A percentile compares a stretch with the other conserved stretches of the same genome.
Conservation (phyloP, 2,113 vertebrate species). For the Octodon degus region DNA sequence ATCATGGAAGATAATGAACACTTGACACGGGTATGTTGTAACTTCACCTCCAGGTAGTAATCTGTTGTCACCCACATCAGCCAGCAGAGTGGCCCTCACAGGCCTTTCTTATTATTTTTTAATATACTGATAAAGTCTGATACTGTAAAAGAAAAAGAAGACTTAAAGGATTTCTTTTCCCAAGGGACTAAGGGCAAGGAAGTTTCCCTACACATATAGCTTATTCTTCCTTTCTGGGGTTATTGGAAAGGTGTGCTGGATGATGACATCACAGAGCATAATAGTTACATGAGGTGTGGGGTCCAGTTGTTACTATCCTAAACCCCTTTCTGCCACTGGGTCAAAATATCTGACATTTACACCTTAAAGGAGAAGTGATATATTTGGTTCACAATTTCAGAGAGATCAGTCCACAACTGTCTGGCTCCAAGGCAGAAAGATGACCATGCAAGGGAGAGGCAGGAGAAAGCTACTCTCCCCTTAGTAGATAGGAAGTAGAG, state of each 20-base stretch:
- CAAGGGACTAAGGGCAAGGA: conserved; percentile 44
- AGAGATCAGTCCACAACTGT: neutral
- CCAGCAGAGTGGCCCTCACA: conserved; percentile 88
- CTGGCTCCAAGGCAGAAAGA: neutral
- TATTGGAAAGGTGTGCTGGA: conserved; percentile 89
- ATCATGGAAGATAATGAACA: conserved; percentile 85
- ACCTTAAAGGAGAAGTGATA: neutral
- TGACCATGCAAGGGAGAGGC: neutral
- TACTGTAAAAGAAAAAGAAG: conserved; percentile 79
- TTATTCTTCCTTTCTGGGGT: conserved; percentile 85
- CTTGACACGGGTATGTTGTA: conserved; percentile 74
- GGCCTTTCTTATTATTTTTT: conserved; percentile 72
- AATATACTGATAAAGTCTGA: conserved; percentile 80
- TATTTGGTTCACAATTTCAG: neutral
- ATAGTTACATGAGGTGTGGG: conserved; percentile 77
- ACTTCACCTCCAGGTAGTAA: conserved; percentile 86
- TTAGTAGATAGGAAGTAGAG: neutral
- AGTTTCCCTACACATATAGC: conserved; percentile 86
- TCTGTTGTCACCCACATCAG: conserved; percentile 89
- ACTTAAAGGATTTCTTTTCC: neutral
- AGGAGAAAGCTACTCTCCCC: neutral
- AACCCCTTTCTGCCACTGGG: neutral
- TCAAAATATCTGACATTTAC: neutral
- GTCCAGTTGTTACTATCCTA: conserved; percentile 84
- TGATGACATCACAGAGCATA: conserved; percentile 86